Base-by-base conservation (phyloP, 2,888 invertebrate genomes). In the Leptinotarsa peninsularis region DNA sequence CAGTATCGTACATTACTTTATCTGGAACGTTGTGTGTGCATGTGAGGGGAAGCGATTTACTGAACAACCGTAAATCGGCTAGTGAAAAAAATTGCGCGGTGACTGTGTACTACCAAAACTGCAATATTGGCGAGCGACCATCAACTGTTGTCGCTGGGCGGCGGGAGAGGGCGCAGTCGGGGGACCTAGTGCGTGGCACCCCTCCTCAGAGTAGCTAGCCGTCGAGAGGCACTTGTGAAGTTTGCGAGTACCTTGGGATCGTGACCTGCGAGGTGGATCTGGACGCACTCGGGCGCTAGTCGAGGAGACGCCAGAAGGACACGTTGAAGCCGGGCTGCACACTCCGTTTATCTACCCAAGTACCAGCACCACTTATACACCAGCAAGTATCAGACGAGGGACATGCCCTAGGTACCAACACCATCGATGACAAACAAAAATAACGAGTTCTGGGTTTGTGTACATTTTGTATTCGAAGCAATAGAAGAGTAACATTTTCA, bases 171-270 rank as follows among this genome's bases (percentile, higher is more conserved):
- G 80, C 83, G 87, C 27, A 27, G 70, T 84, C 85, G 89, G 86
- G 85, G 84, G 88, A 90, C 89, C 83, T 54, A 75, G 67, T 85
- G 83, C 83, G 87, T 91, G 90, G 89, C 89, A 90, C 89, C 90
- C 90, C 90, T 91, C 91, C 89, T 92, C 94, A 90, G 93, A 93
- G 92, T 94, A 94, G 90, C 94, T 94, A 90, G 94, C 94, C 88
- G 95, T 94, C 90, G 95, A 95, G 90, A 95, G 93, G 93, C 95
- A 95, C 93, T 95, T 95, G 93, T 95, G 94, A 91, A 95, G 94
- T 92, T 94, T 94, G 91, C 94, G 94, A 92, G 95, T 96, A 95
- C 96, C 97, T 95, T 97, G 97, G 90, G 95, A 95, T 91, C 96
- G 95, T 89, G 95, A 95, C 89, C 96, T 94, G 76, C 83, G 94